Base-by-base conservation (phyloP, 2,113 vertebrate genomes). In the Fregata magnificens region DNA sequence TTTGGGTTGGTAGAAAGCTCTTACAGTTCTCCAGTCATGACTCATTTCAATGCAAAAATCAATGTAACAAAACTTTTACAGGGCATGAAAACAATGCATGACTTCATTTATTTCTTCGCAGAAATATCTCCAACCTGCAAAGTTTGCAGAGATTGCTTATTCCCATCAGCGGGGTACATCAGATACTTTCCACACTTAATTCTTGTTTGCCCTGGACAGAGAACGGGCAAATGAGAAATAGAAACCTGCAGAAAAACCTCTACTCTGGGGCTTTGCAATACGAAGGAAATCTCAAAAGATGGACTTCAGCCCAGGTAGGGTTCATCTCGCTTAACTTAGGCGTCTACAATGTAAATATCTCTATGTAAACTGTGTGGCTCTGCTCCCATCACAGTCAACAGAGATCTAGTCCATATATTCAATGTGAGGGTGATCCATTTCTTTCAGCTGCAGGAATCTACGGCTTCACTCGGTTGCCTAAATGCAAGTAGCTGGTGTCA, bases 221-320 rank as follows among this genome's bases (percentile, higher is more conserved):
- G 86, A 65, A 70, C 0, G 18, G 28, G 10, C 14, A 74, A 62
- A n/a, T 5, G 6, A 76, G 45, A 50, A 82, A 42, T 0, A 47
- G 20, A 74, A 85, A 71, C 50, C 36, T 44, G 13, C 22, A n/a
- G 32, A 20, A 67, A 85, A 56, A 26, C 5, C 1, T n/a, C 36
- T 72, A 6, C 3, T 7, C 6, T 0, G 0, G 12, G 29, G 67
- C 17, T 81, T 78, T 69, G n/a, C 10, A 47, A 6, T 8, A 14
- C 3, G 22, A 78, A 50, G 45, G 32, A 56, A 77, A 66, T 9
- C 10, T 9, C 34, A 59, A 32, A 50, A 61, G 44, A 13, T 25
- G 8, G 38, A 74, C 38, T 53, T 70, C 19, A 65, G 20, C 32
- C 47, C 1, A 1, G 13, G 15, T 16, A 36, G 26, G 21, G 18